Base-by-base conservation (phyloP, 2,113 vertebrate genomes). In the Rattus rattus region DNA sequence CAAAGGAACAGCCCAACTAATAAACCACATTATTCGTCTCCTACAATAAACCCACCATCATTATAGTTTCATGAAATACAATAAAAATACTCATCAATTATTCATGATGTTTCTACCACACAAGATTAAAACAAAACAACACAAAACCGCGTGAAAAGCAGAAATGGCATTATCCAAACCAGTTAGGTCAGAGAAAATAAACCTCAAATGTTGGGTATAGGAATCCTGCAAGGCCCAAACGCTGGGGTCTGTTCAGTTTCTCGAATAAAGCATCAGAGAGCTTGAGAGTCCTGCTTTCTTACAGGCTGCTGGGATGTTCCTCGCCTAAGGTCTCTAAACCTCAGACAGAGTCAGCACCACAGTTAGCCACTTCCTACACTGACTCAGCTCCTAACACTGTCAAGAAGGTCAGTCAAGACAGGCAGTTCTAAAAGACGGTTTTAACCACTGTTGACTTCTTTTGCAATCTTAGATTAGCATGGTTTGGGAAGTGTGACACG, bases 1-100 rank as follows among this genome's bases (percentile, higher is more conserved):
- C 30, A 19, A 76, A 49, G 80, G 4, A 98, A 97, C 81, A 86
- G 73, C 59, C 0, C 0, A 63, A 93, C 92, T 92, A 97, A 92
- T 89, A 52, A 43, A 70, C 95, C 77, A 12, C 83, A 96, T 97
- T 96, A 96, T 95, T 92, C 81, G 88, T 77, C 84, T 96, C 97
- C 94, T 65, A 69, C 94, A 96, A 96, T 96, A 97, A 98, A 97
- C 79, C 2, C 10, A 97, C 96, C 86, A 88, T 97, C 93, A 98
- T 98, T 97, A 98, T 94, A 98, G 98, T 98, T 98, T 98, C 93
- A 98, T 98, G 96, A 98, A 97, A 97, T 97, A 97, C 89, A 96
- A 97, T 97, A 97, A 97, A 97, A 98, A 95, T 52, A 16, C 6
- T 97, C 93, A 98, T 98, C 95, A 97, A 98, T 98, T 98, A 98